These are phyloP conservation scores for Electrona antarctica DNA, from an alignment of 2,113 vertebrate species.

Conservation along the genomic window DNA sequence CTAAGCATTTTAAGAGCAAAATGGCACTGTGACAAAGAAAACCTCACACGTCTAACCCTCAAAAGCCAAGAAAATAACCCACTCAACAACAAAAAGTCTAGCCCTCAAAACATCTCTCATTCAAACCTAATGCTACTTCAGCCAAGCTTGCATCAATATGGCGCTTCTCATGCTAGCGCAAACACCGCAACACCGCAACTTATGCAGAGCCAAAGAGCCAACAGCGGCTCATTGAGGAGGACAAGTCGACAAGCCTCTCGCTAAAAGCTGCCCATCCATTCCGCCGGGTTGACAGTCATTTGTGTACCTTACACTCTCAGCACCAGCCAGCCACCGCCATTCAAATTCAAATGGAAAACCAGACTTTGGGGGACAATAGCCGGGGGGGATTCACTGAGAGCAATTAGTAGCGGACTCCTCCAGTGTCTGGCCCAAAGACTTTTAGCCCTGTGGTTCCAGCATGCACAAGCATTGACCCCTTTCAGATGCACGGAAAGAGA, in stretches of 20 bases:
- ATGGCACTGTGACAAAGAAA: not conserved
- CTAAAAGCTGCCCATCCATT: conserved; percentile 60
- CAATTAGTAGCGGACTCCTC: conserved; percentile 79
- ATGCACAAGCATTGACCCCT: conserved; percentile 75
- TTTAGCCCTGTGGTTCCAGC: conserved; percentile 74
- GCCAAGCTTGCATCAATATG: conserved; percentile 61
- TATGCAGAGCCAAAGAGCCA: conserved; percentile 74
- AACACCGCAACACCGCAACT: conserved; percentile 59
- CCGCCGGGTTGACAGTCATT: conserved; percentile 74
- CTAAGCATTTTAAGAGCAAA: no score
- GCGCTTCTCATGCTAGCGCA: conserved; percentile 56
- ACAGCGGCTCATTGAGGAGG: conserved; percentile 67
- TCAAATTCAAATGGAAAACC: conserved; percentile 82
- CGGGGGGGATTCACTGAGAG: conserved; percentile 64
- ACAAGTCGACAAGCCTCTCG: conserved; percentile 64
- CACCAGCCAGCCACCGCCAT: conserved; percentile 74
- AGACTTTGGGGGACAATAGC: conserved; percentile 60
- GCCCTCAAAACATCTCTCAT: conserved; percentile 47
- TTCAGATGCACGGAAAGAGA: conserved; percentile 64
- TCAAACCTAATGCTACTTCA: conserved; percentile 49
- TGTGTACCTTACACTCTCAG: conserved; percentile 81
- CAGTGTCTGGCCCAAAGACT: conserved; percentile 72
- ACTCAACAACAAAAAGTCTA: conserved; percentile 43
- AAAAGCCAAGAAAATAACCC: conserved; percentile 39
- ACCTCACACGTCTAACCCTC: not conserved